Conservation (phyloP, 2,113 vertebrate genomes). For the Pycnonotus jocosus region DNA sequence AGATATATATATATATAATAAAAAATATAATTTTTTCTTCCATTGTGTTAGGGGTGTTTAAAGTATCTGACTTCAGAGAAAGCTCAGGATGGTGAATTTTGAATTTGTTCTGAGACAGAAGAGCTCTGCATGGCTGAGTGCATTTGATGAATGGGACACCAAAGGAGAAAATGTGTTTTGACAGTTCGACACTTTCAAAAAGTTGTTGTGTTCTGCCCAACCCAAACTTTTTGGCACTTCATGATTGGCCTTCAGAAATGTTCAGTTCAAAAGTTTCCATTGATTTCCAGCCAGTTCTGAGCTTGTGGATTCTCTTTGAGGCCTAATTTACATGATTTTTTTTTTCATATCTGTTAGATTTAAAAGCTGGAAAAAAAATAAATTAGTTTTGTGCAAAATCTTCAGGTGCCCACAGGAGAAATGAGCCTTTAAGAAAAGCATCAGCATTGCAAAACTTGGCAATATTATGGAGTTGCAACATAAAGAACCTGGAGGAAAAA, state of each 20-base stretch:
- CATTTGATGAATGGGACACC: background rate
- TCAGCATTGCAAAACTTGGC: background rate
- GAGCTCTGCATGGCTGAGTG: background rate
- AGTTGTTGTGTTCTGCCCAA: background rate
- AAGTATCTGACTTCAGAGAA: background rate
- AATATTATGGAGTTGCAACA: background rate
- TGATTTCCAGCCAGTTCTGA: background rate
- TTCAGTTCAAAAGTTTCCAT: background rate
- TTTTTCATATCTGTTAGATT: background rate
- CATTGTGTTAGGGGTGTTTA: rapidly evolving
- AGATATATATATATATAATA: too few species aligned
- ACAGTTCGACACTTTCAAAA: background rate
- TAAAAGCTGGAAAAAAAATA: background rate
- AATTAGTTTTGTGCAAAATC: background rate
- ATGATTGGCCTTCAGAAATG: background rate
- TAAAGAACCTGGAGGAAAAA: background rate
- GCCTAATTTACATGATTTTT: background rate
- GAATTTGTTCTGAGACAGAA: background rate
- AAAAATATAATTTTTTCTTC: background rate
- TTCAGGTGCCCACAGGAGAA: background rate
- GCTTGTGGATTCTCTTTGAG: background rate
- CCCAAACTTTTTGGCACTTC: background rate
- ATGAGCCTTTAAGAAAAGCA: background rate
- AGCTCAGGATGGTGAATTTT: background rate
- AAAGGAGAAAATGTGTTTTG: background rate